Percentiles rank a stretch among this genome's conserved stretches.
Conservation (phyloP, 1,140 invertebrate genomes). For the Drosophila yakuba region DNA sequence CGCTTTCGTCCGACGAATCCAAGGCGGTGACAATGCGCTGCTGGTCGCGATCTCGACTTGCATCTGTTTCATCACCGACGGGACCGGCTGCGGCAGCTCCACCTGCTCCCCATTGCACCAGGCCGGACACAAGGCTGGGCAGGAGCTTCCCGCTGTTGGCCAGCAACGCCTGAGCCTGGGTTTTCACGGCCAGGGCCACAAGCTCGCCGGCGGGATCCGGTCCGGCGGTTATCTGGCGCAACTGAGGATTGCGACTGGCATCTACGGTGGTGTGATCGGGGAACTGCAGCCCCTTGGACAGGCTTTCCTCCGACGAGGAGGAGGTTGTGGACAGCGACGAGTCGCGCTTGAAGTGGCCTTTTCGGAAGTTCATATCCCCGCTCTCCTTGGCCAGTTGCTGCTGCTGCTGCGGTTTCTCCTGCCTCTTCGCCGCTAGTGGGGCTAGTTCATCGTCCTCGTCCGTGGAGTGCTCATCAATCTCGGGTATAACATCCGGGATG, state of each 20-base stretch:
- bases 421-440: conserved; percentile 41
- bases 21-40: conserved; percentile 60
- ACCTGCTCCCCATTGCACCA: conserved; percentile 67
- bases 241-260: conserved; percentile 12
- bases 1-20: conserved; percentile 82
- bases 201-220: conserved; percentile 37
- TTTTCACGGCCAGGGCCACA: conserved; percentile 52
- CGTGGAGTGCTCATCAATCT: conserved; percentile 81
- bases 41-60: conserved; percentile 22
- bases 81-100: background rate
- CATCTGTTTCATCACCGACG: conserved; percentile 12
- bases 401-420: conserved; percentile 10
- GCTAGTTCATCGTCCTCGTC: conserved; percentile 79
- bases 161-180: conserved; percentile 59
- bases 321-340: conserved; percentile 79
- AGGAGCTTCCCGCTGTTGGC: conserved; percentile 53
- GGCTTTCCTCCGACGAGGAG: conserved; percentile 80
- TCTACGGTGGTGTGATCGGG: conserved; percentile 73
- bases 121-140: conserved; percentile 63
- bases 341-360: conserved; percentile 78
- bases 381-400: conserved; percentile 11
- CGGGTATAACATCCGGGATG: conserved; percentile 80
- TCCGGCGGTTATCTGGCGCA: conserved; percentile 46
- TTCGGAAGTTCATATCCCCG: conserved; percentile 73
- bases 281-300: conserved; percentile 80